Percentiles rank a stretch among this genome's conserved stretches.
Conservation (phyloP, 2,888 invertebrate genomes). For the Noctua comes region DNA sequence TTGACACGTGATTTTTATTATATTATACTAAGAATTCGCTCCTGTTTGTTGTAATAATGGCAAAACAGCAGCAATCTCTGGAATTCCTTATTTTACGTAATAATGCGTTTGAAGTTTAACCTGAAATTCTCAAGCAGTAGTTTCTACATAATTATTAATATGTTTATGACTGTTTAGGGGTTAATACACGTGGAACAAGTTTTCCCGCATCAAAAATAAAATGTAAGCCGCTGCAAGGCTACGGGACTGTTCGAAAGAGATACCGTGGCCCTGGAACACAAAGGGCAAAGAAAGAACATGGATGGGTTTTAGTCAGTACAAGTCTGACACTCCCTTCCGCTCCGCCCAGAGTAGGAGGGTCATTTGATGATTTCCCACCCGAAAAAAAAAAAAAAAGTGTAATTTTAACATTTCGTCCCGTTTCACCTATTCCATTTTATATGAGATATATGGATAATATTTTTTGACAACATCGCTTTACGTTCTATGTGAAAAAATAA, state of each 20-base stretch:
- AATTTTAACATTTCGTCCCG: constrained; percentile 21
- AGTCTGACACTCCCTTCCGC: no score
- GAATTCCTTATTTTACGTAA: neutral
- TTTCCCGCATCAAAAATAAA: constrained; percentile 1
- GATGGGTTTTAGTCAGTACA: no score
- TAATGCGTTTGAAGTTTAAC: neutral
- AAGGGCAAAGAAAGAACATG: no score
- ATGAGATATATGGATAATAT: neutral
- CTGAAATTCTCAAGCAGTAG: neutral
- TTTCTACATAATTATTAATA: no score
- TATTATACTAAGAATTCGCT: neutral
- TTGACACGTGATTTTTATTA: neutral
- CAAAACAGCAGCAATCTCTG: neutral
- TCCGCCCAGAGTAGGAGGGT: no score
- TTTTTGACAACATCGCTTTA: neutral
- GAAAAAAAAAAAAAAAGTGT: no score
- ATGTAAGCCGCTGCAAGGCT: neutral
- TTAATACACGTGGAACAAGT: neutral
- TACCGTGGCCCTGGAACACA: no score
- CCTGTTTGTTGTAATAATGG: neutral
- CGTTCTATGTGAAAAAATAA: neutral
- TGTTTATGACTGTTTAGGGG: neutral
- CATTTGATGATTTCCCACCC: no score
- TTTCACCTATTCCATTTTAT: constrained; percentile 14
- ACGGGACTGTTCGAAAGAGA: no score